Conservation (phyloP, 2,888 invertebrate genomes). For the Leptopilina syphax region DNA sequence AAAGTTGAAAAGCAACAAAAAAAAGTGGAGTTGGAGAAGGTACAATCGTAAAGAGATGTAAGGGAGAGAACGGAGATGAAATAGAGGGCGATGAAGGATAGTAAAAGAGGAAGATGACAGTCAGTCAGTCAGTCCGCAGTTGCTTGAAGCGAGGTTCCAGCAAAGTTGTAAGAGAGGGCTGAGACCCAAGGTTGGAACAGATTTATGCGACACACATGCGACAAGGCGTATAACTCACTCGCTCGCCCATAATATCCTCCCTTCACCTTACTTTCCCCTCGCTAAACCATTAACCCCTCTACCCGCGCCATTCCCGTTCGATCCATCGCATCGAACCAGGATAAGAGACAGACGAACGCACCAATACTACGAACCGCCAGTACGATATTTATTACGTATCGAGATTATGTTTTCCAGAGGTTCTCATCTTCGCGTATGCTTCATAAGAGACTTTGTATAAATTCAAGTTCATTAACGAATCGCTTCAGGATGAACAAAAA, state of each 20-base stretch:
- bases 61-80: conserved; percentile 45
- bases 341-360: conserved; percentile 68
- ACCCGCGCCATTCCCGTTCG: conserved; percentile 44
- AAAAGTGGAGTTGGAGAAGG: conserved; percentile 38
- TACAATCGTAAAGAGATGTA: conserved; percentile 43
- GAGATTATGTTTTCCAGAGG: conserved; percentile 69
- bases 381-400: conserved; percentile 73
- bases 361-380: conserved; percentile 62
- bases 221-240: conserved; percentile 76
- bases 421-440: conserved; percentile 49
- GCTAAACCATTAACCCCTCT: conserved; percentile 49
- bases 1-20: too few species aligned
- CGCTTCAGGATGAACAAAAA: neutral
- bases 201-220: conserved; percentile 77
- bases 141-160: conserved; percentile 58
- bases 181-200: conserved; percentile 72
- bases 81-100: conserved; percentile 38
- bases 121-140: conserved; percentile 62
- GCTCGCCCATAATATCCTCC: conserved; percentile 75
- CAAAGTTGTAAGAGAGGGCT: conserved; percentile 64
- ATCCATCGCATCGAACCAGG: conserved; percentile 60
- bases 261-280: conserved; percentile 76
- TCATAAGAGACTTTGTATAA: conserved; percentile 46
- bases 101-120: conserved; percentile 50
- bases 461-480: conserved; percentile 9